Conservation (phyloP, 2,113 vertebrate genomes). For the Guaruba guarouba region DNA sequence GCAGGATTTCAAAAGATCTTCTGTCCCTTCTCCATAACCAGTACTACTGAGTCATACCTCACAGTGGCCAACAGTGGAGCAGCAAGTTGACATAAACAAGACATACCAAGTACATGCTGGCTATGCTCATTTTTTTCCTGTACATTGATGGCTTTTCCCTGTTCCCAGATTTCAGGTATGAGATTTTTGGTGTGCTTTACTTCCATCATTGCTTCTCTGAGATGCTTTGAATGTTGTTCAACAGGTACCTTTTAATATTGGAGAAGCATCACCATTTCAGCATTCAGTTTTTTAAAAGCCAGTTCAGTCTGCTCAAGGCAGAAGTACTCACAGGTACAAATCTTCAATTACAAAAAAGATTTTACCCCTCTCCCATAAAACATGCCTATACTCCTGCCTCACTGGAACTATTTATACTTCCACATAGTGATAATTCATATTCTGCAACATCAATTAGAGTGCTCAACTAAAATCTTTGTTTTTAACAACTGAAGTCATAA, state of each 20-base stretch:
- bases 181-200: neutral
- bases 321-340: neutral
- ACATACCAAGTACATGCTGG: neutral
- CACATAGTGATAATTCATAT: neutral
- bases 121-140: rapidly evolving
- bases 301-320: neutral
- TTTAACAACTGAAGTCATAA: neutral
- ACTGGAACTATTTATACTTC: neutral
- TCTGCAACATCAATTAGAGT: neutral
- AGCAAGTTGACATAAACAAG: neutral
- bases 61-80: neutral
- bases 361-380: neutral
- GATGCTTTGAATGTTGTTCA: neutral
- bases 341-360: neutral
- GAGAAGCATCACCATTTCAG: neutral
- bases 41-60: neutral
- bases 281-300: neutral
- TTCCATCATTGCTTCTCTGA: neutral
- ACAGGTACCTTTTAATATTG: neutral
- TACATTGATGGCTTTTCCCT: neutral
- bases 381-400: neutral
- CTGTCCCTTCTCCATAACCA: neutral
- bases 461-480: neutral
- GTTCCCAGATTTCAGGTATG: neutral
- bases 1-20: neutral